Evolutionary conservation across 2,113 vertebrate species (phyloP), one percentile per base, ranked within the genome.

Genomic region (Isurus oxyrinchus): DNA sequence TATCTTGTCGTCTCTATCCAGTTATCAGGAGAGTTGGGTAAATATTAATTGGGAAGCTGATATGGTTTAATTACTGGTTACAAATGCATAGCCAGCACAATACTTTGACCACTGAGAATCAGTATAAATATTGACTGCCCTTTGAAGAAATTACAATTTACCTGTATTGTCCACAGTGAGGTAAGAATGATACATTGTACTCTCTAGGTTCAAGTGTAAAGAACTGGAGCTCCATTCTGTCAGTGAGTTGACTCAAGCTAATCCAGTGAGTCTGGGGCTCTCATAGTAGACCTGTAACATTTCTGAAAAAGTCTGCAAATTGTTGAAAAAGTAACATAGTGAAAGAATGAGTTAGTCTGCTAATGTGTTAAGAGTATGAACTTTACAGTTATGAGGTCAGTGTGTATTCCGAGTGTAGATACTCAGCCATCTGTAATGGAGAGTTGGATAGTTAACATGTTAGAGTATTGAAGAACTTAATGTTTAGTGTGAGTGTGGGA

Each of bases 11-110:
- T 44, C 14, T 49, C 5, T 49, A 21, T 44, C 81, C 81, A 44
- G 40, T 44, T 84, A 84, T 96, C 81, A 95, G 96, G 96, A 96
- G 95, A 96, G 35, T 19, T 57, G 10, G 86, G 81, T 96, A 96
- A 96, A 96, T 96, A 96, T 96, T 96, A 96, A 96, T 96, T 93
- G 44, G 19, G 21, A 44, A 63, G 49, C 35, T 86, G 96, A 69
- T 49, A 96, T 86, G 86, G 96, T 84, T 84, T 84, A 40, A 49
- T 84, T 44, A 61, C 35, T 96, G 95, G 13, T 86, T 84, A 90
- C 69, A 96, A n/a, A 5, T 96, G 96, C 96, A 91, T 63, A 96
- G 53, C 57, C 35, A 59, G 96, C 96, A 96, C 67, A 96, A 96
- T 96, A 96, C 96, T 96, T 96, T 96, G 96, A 96, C 96, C 96